Evolutionary conservation across 2,797 vertebrate species (phyloP).

Genomic region (Heliangelus exortis): DNA sequence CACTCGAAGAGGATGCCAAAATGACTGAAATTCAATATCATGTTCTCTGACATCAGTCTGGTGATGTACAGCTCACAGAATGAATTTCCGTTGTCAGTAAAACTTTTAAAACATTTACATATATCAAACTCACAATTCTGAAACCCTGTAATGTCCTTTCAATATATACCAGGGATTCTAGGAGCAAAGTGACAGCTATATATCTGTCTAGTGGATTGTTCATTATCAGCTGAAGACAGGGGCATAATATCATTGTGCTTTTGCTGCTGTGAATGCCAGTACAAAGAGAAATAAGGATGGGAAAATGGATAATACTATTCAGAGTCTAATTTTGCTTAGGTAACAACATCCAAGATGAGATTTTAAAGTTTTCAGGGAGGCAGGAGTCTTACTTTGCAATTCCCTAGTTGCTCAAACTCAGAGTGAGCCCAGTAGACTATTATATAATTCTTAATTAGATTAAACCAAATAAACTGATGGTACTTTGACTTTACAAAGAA

Average conservation of each 20-base stretch:
- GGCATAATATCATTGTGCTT: constrained; percentile 3
- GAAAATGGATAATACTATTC: neutral
- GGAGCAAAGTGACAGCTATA: constrained; percentile 10
- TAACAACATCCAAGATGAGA: neutral
- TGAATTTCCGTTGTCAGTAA: constrained; percentile 44
- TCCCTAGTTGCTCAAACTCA: neutral
- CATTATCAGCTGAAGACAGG: constrained; percentile 16
- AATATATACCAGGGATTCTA: constrained; percentile 1
- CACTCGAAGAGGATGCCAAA: neutral
- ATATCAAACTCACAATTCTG: constrained; percentile 19
- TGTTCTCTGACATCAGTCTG: constrained; percentile 27
- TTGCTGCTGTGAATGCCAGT: neutral
- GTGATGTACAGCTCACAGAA: constrained; percentile 35
- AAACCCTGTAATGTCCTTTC: constrained; percentile 29
- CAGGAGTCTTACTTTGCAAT: neutral
- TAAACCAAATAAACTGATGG: neutral
- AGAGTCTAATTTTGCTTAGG: constrained; percentile 1
- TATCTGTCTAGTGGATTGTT: constrained; percentile 36
- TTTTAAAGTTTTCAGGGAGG: neutral
- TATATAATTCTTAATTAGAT: neutral
- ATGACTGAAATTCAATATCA: constrained; percentile 59
- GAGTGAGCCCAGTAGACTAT: neutral
- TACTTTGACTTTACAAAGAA: neutral
- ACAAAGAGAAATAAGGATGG: constrained; percentile 13
- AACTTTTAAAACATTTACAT: constrained; percentile 55